Evolutionary conservation across 2,113 vertebrate species (phyloP), one percentile per base, ranked within the genome.

Genomic region (Reinhardtius hippoglossoides): DNA sequence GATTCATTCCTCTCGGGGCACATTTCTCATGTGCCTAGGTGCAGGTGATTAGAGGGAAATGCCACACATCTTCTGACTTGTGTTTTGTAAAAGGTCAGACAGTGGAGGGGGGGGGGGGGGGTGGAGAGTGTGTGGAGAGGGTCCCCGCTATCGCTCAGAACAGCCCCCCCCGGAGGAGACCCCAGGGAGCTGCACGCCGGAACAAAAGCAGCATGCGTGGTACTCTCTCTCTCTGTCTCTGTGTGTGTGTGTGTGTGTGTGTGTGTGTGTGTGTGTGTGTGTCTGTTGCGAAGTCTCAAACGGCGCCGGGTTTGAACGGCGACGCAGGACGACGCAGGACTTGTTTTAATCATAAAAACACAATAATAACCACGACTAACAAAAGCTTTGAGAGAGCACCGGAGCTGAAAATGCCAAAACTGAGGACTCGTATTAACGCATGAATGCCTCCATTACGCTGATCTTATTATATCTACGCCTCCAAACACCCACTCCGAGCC

Each of bases 11-110:
- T 63, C 68, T 3, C 0, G 66, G 48, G 76, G 73, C 37, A 4
- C 31, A 7, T 31, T 84, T 24, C 42, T 88, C 57, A 37, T 67
- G 75, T 75, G 82, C 83, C 88, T 71, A 84, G 78, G 81, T 83
- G 78, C 59, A 55, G 78, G 79, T 90, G 81, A 92, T 89, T 83
- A 88, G 80, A 88, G 82, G 58, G 23, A 87, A 91, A 87, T 86
- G 84, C 76, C 89, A 89, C 82, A 89, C 61, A 78, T 79, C 82
- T 69, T 81, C 67, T 82, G 83, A 89, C 81, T 90, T 85, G 87
- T 86, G 85, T 90, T 88, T 83, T 77, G 77, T 85, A 90, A 91
- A 31, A 92, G 89, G 90, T 89, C 87, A 89, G 76, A 78, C 81
- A 66, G 85, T 83, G 71, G 76, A 78, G 85, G 83, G 42, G 72